A percentile compares a stretch with the other conserved stretches of the same genome.
Evolutionary conservation across 2,797 vertebrate species (phyloP).

Genomic region (Numenius phaeopus): DNA sequence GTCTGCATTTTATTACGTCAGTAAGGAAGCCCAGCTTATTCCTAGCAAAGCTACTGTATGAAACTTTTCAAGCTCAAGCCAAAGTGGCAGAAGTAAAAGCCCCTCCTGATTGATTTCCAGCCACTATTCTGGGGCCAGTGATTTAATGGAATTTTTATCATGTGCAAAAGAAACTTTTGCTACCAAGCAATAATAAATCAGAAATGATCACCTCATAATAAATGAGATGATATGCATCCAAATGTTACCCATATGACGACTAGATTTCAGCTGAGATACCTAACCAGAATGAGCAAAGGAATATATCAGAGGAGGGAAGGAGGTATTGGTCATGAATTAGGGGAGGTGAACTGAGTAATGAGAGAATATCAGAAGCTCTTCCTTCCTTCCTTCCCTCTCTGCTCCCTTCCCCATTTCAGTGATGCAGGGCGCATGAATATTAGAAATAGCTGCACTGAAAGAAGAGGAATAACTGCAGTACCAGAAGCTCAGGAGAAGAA

Average conservation of each 20-base stretch:
- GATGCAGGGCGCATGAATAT: not conserved
- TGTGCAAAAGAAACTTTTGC: not conserved
- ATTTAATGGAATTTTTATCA: not conserved
- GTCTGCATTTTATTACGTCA: constrained; percentile 52
- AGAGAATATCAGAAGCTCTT: not conserved
- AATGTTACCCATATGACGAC: not conserved
- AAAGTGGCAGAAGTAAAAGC: not conserved
- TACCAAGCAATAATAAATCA: constrained; percentile 8
- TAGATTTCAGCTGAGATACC: not conserved
- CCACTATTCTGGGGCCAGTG: not conserved
- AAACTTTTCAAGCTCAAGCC: not conserved
- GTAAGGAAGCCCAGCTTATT: constrained; percentile 47
- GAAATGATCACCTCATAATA: not conserved
- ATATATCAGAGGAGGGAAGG: not conserved
- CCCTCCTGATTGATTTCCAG: not conserved
- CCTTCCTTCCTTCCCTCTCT: not conserved
- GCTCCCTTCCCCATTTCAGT: not conserved
- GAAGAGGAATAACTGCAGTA: not conserved
- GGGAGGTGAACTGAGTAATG: not conserved
- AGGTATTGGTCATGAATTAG: not conserved
- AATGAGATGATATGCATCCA: not conserved
- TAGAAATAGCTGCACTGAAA: not conserved
- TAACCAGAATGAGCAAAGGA: not conserved
- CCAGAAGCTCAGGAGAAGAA: not conserved
- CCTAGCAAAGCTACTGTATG: constrained; percentile 37